phyloP scores from a whole-genome alignment of 2,113 vertebrate species.

The Pongo abelii region DNA sequence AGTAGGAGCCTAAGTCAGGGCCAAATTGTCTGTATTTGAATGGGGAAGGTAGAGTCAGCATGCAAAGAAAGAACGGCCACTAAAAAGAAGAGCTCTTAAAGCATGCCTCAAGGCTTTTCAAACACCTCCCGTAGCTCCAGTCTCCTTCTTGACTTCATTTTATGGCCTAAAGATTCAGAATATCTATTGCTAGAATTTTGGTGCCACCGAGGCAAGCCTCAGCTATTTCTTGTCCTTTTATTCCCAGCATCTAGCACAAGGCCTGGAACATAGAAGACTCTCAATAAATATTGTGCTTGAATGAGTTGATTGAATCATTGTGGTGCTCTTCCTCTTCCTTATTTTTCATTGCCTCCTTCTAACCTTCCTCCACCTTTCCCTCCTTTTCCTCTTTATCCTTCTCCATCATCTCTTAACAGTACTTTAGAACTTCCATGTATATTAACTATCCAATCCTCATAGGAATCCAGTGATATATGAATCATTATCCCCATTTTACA shows the following conservation, averaged over 20 bases:
- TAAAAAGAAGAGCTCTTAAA: neutral
- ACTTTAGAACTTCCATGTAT: neutral
- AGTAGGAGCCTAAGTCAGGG: neutral
- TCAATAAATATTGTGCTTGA: neutral
- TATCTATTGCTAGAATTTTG: neutral
- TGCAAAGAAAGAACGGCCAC: neutral
- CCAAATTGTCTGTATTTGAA: neutral
- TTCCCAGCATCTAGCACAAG: neutral
- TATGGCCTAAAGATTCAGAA: neutral
- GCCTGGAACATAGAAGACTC: neutral
- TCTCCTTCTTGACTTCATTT: neutral
- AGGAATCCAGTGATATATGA: neutral
- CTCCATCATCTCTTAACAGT: neutral
- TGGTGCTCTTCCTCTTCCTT: neutral
- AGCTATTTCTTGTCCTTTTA: neutral
- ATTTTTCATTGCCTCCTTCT: neutral
- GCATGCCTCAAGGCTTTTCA: neutral
- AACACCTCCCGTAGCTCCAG: too few relatives aligned
- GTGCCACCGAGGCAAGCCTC: rapidly evolving
- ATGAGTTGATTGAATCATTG: rapidly evolving
- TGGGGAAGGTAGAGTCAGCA: rapidly evolving
- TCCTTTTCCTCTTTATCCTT: neutral
- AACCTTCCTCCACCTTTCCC: neutral
- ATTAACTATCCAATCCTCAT: neutral
- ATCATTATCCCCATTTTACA: neutral